A percentile compares a stretch with the other conserved stretches of the same genome.
phyloP scores from a whole-genome alignment of 1,140 invertebrate species.

The Pseudomyrmex sp. region DNA sequence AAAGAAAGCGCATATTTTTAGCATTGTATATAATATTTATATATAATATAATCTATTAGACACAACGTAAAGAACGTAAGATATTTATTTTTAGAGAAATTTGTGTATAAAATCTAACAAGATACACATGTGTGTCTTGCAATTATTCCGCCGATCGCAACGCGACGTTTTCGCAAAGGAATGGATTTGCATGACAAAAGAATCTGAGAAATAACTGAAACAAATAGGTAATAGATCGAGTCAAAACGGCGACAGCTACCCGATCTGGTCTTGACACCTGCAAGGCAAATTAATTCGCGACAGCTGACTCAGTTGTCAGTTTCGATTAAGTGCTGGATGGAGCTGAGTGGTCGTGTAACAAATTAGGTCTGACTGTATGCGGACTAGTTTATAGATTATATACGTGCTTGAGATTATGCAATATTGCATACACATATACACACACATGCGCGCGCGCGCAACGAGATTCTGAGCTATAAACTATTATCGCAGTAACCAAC shows the following conservation, averaged over 20 bases:
- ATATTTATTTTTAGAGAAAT: too few relatives aligned
- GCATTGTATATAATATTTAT: too few relatives aligned
- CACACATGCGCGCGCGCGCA: too few relatives aligned
- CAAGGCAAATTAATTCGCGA: conserved; percentile 80
- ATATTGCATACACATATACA: background rate
- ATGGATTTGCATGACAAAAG: background rate
- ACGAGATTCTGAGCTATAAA: background rate
- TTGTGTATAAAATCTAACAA: too few relatives aligned
- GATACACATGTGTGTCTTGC: too few relatives aligned
- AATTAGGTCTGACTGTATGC: conserved; percentile 59
- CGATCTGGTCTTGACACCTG: conserved; percentile 74
- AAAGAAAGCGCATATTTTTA: too few relatives aligned
- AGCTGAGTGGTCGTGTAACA: conserved; percentile 61
- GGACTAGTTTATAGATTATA: conserved; percentile 31
- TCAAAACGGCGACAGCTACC: conserved; percentile 3
- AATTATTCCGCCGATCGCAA: too few relatives aligned
- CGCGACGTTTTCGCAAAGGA: background rate
- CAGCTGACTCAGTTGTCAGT: conserved; percentile 78
- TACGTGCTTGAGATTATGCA: conserved; percentile 28
- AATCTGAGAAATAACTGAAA: background rate
- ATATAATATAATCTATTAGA: too few relatives aligned
- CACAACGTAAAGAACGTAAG: too few relatives aligned
- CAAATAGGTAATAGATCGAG: conserved; percentile 2
- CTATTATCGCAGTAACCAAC: conserved; percentile 25
- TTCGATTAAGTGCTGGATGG: conserved; percentile 67